phyloP scores from a whole-genome alignment of 2,113 vertebrate genomes.

The Elanoides forficatus region DNA sequence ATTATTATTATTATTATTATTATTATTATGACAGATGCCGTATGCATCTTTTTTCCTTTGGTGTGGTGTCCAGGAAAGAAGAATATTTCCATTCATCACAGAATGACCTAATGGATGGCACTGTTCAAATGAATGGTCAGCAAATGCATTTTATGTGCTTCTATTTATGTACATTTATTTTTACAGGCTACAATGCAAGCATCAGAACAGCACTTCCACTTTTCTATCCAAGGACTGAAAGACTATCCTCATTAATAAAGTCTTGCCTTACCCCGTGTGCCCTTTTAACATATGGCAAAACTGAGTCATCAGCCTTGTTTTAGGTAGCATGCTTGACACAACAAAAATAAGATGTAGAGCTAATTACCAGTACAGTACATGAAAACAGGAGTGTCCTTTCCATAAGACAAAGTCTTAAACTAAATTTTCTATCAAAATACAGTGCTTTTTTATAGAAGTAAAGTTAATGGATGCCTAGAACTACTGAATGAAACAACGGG shows the following conservation, averaged over 20 bases:
- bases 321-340: not conserved
- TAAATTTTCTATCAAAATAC: not conserved
- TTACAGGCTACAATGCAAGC: slow-evolving; percentile 33
- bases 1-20: too few relatives aligned
- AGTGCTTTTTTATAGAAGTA: not conserved
- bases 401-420: not conserved
- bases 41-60: not conserved
- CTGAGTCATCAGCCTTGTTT: slow-evolving; percentile 32
- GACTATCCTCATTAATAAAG: not conserved
- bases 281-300: slow-evolving; percentile 14
- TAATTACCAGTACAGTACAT: not conserved
- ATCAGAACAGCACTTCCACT: slow-evolving; percentile 9
- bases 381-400: not conserved
- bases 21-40: not conserved
- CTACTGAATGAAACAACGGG: not conserved
- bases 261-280: not conserved
- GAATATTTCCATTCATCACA: slow-evolving; percentile 7
- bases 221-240: slow-evolving; percentile 2
- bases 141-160: not conserved
- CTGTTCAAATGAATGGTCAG: slow-evolving; percentile 11
- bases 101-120: slow-evolving; percentile 7
- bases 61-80: not conserved
- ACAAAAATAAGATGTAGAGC: not conserved
- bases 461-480: slow-evolving; percentile 18
- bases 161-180: slow-evolving; percentile 12